Evolutionary conservation across 2,113 vertebrate genomes (phyloP).

Genomic region (Sturnira hondurensis): DNA sequence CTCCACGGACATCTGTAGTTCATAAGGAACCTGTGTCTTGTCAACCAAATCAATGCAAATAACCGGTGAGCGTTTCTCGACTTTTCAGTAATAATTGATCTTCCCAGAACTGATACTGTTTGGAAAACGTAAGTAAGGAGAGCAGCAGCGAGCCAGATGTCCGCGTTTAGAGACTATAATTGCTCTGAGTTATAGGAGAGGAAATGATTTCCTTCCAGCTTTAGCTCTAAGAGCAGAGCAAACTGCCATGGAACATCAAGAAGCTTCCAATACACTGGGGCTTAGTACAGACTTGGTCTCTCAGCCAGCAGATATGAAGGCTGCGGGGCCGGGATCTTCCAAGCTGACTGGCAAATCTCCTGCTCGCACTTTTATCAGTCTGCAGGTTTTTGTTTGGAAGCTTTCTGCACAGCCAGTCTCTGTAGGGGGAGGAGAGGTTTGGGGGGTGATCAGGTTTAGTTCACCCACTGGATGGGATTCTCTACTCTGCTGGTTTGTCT

Average conservation of each 20-base stretch:
- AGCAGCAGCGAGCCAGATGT: not conserved
- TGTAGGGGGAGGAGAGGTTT: not conserved
- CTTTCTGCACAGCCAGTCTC: not conserved
- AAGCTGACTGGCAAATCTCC: not conserved
- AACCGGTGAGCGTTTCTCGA: not conserved
- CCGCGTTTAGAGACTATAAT: not conserved
- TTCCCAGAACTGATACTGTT: not conserved
- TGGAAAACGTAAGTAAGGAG: not conserved
- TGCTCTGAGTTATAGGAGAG: conserved; percentile 44
- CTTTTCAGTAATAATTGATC: conserved; percentile 38
- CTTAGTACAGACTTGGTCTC: not conserved
- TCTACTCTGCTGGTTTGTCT: not conserved
- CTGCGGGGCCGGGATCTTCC: not conserved
- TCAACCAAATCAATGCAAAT: not conserved
- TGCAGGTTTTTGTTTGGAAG: not conserved
- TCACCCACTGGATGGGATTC: not conserved
- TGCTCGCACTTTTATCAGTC: not conserved
- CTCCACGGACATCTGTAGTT: not conserved
- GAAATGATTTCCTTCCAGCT: conserved; percentile 31
- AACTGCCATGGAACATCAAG: not conserved
- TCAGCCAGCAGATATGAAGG: not conserved
- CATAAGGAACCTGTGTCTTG: not conserved
- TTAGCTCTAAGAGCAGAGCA: conserved; percentile 1
- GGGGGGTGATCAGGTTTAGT: not conserved
- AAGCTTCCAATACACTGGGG: not conserved